Conservation (phyloP, 2,888 invertebrate species). For the Cacoxenus indagator region DNA sequence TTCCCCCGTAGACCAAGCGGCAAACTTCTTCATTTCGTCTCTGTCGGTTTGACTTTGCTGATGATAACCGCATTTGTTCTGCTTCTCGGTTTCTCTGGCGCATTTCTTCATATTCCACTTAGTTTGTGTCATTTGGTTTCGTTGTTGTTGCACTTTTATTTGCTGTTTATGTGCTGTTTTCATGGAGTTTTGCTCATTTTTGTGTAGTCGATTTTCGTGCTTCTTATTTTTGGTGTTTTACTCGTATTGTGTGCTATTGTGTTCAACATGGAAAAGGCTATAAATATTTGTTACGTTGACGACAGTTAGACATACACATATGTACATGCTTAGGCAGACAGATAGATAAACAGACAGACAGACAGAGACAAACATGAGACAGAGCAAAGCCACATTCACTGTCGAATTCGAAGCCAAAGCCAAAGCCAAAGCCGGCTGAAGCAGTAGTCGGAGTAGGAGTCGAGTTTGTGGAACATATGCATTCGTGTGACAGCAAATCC, state of each 20-base stretch:
- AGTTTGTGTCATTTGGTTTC: slow-evolving; percentile 50
- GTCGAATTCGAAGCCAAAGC: neutral
- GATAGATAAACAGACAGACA: slow-evolving; percentile 7
- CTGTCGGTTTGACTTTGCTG: neutral
- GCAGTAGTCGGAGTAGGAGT: neutral
- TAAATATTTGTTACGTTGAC: slow-evolving; percentile 64
- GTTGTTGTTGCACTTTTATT: slow-evolving; percentile 9
- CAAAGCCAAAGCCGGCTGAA: neutral
- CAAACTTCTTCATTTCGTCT: neutral
- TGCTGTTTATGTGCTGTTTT: slow-evolving; percentile 21
- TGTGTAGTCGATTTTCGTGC: slow-evolving; percentile 25
- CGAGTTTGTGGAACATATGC: slow-evolving; percentile 26
- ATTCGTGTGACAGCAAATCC: slow-evolving; percentile 57
- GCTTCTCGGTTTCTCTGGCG: neutral
- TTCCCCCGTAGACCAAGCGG: neutral
- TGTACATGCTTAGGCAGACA: slow-evolving; percentile 26
- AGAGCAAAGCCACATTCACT: no score
- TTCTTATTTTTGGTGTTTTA: slow-evolving; percentile 35
- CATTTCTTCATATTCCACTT: slow-evolving; percentile 42
- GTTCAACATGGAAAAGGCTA: slow-evolving; percentile 52
- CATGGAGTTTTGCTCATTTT: slow-evolving; percentile 16
- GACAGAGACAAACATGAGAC: slow-evolving; percentile 20
- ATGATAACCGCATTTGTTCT: slow-evolving; percentile 12
- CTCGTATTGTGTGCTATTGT: slow-evolving; percentile 29
- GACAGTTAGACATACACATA: slow-evolving; percentile 33